phyloP scores from a whole-genome alignment of 1,140 invertebrate species.

The Ganaspis sp. region DNA sequence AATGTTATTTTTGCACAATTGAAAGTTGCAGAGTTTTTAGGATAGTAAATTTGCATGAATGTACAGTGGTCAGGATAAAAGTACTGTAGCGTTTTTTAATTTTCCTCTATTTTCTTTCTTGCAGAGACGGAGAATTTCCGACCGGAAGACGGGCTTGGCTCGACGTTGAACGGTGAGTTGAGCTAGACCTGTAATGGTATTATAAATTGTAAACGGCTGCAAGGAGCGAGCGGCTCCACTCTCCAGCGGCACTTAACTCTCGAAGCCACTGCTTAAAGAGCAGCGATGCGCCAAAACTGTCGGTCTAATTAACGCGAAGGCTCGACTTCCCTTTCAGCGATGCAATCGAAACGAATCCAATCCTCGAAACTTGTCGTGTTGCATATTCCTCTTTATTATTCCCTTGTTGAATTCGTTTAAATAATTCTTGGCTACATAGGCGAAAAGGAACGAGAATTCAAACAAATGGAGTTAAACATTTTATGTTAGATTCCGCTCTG shows the following conservation, averaged over 20 bases:
- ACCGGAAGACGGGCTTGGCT: conserved; percentile 36
- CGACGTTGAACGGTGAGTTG: conserved; percentile 48
- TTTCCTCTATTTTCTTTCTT: conserved; percentile 43
- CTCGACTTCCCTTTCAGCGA: conserved; percentile 32
- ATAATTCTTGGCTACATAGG: too few species aligned
- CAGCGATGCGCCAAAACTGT: conserved; percentile 55
- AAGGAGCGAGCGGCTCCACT: conserved; percentile 50
- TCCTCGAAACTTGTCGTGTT: not conserved
- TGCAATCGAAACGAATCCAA: not conserved
- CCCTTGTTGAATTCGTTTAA: too few species aligned
- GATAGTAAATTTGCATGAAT: too few species aligned
- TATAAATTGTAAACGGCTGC: conserved; percentile 64
- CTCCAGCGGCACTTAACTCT: conserved; percentile 46
- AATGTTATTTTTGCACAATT: too few species aligned
- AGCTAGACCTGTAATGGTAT: conserved; percentile 54
- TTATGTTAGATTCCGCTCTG: not conserved
- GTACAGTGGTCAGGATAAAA: not conserved
- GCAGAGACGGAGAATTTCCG: conserved; percentile 46
- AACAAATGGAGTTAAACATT: not conserved
- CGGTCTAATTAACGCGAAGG: conserved; percentile 53
- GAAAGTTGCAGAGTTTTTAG: too few species aligned
- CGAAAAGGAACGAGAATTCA: too few species aligned
- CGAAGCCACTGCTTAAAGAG: conserved; percentile 49
- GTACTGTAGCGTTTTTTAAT: conserved; percentile 27
- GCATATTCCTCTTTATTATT: not conserved